Conservation (phyloP, 2,797 vertebrate species). For the Sternarchorhynchus goeldii region DNA sequence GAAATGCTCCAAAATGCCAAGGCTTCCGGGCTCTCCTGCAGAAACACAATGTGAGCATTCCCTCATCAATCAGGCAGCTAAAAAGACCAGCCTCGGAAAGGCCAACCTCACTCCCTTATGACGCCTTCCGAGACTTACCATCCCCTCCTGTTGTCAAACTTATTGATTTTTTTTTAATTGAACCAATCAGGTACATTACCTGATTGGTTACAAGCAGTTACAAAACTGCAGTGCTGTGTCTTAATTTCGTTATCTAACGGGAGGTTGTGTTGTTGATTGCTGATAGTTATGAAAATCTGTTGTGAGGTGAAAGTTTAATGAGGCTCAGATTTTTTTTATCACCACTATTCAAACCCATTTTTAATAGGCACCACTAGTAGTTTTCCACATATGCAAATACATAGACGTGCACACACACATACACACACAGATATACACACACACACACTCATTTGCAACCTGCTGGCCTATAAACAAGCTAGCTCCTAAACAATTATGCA, state of each 20-base stretch:
- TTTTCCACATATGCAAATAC: not conserved
- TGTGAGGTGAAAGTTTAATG: slow-evolving; percentile 53
- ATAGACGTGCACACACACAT: not conserved
- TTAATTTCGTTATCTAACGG: slow-evolving; percentile 38
- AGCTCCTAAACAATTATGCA: slow-evolving; percentile 53
- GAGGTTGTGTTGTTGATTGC: slow-evolving; percentile 44
- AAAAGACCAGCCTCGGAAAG: slow-evolving; percentile 48
- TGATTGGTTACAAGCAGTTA: slow-evolving; percentile 29
- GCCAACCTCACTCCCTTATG: slow-evolving; percentile 33
- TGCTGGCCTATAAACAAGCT: slow-evolving; percentile 52
- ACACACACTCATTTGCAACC: slow-evolving; percentile 49
- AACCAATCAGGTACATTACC: slow-evolving; percentile 25
- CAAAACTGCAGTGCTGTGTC: slow-evolving; percentile 1
- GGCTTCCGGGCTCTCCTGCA: slow-evolving; percentile 24
- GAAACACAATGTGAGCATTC: slow-evolving; percentile 42
- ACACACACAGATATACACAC: slow-evolving; percentile 20
- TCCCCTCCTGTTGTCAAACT: slow-evolving; percentile 40
- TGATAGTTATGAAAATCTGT: slow-evolving; percentile 53
- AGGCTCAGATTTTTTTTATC: slow-evolving; percentile 47
- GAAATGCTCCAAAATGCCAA: slow-evolving; percentile 53
- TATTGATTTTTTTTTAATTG: not conserved
- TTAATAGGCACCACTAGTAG: slow-evolving; percentile 35
- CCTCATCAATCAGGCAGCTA: slow-evolving; percentile 59
- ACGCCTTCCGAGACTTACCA: slow-evolving; percentile 41
- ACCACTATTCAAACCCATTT: slow-evolving; percentile 37